Conservation (phyloP, 1,140 invertebrate genomes). For the Calliphora vicina region DNA sequence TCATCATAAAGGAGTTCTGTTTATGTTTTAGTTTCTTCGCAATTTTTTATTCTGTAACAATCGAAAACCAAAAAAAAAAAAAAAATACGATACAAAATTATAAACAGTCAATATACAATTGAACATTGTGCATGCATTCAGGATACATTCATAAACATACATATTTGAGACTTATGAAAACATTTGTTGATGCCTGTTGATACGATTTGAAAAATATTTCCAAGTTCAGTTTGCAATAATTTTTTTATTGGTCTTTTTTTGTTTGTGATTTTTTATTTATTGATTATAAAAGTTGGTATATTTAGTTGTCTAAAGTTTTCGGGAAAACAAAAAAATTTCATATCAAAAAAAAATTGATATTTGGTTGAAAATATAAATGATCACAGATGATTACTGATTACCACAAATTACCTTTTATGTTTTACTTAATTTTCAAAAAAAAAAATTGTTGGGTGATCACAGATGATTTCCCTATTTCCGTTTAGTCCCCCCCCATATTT, state of each 20-base stretch:
- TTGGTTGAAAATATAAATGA: too few species aligned
- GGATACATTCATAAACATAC: neutral
- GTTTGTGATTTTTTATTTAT: neutral
- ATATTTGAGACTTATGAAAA: neutral
- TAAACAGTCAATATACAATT: neutral
- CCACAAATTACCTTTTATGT: too few species aligned
- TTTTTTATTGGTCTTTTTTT: conserved; percentile 23
- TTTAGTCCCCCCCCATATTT: too few species aligned
- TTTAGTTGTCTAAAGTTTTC: neutral
- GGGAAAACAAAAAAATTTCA: neutral
- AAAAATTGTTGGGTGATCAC: too few species aligned
- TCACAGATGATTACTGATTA: too few species aligned
- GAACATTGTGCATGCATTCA: neutral
- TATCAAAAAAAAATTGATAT: too few species aligned
- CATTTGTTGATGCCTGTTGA: conserved; percentile 22
- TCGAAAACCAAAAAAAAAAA: neutral
- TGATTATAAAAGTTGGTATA: neutral
- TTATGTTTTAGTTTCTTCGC: neutral
- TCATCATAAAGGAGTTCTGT: neutral
- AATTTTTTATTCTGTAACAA: neutral
- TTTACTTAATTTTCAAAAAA: too few species aligned
- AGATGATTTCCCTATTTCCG: too few species aligned
- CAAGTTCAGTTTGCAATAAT: conserved; percentile 25
- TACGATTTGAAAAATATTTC: conserved; percentile 25
- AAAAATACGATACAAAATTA: neutral